Conservation (phyloP, 2,888 invertebrate genomes). For the Pseudanteris insignis region DNA sequence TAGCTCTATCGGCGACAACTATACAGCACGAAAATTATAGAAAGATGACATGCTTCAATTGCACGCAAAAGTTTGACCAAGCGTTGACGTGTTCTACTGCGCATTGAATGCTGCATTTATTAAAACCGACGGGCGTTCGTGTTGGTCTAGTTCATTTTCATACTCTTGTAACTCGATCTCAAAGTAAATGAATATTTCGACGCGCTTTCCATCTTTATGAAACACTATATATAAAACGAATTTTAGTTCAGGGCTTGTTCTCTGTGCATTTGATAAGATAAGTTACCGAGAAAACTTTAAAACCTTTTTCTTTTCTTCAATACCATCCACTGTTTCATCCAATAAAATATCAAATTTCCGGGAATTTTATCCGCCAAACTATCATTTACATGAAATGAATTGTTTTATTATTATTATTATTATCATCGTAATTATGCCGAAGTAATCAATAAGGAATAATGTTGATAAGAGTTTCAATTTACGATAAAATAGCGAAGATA, state of each 20-base stretch:
- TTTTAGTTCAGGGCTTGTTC: conserved; percentile 24
- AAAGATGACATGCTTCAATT: conserved; percentile 4
- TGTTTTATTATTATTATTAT: no score
- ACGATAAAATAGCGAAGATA: no score
- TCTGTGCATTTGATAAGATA: conserved; percentile 9
- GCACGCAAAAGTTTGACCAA: conserved; percentile 21
- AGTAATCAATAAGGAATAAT: no score
- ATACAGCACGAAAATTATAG: conserved; percentile 4
- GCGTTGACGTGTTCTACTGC: conserved; percentile 28
- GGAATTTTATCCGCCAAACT: no score
- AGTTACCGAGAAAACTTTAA: conserved; percentile 14
- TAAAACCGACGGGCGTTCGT: conserved; percentile 19
- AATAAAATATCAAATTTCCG: conserved; percentile 1
- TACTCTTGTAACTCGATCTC: conserved; percentile 38
- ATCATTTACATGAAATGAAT: no score
- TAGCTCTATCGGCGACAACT: no score
- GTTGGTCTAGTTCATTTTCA: conserved; percentile 31
- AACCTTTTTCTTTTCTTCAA: conserved; percentile 11
- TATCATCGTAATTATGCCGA: no score
- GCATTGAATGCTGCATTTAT: conserved; percentile 22
- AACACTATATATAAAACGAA: conserved; percentile 27
- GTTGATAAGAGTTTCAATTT: no score
- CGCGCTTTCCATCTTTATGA: conserved; percentile 37
- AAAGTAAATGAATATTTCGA: conserved; percentile 35
- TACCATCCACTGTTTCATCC: no score